phyloP scores from a whole-genome alignment of 2,113 vertebrate species.

The Trichomycterus rosablanca region DNA sequence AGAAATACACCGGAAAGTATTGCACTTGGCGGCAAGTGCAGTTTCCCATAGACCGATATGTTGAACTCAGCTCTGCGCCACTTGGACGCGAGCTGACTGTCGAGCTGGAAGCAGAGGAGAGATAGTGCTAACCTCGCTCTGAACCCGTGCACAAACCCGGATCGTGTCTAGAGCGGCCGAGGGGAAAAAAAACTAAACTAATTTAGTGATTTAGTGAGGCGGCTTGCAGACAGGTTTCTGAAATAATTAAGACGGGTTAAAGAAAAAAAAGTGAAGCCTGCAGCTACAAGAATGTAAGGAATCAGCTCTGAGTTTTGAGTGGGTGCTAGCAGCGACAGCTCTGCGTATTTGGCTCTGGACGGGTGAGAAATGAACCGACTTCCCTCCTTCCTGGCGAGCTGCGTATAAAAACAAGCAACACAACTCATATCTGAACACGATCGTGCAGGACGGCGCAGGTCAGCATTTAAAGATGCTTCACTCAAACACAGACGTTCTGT shows the following conservation, averaged over 20 bases:
- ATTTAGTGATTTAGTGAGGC: conserved; percentile 62
- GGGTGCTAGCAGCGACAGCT: no score
- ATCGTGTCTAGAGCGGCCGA: conserved; percentile 53
- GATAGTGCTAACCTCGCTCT: conserved; percentile 66
- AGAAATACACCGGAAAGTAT: conserved; percentile 73
- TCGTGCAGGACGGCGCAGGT: no score
- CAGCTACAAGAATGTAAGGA: no score
- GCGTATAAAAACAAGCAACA: no score
- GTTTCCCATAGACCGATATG: conserved; percentile 68
- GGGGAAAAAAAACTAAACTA: conserved; percentile 62
- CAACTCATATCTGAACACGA: no score
- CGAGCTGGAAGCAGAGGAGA: conserved; percentile 62
- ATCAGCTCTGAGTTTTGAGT: no score
- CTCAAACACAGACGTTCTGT: no score
- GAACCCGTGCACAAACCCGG: conserved; percentile 67
- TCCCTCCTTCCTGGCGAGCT: no score
- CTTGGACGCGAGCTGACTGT: conserved; percentile 66
- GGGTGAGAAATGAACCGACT: no score
- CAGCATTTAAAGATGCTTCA: no score
- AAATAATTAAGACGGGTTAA: conserved; percentile 10
- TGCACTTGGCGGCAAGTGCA: conserved; percentile 66
- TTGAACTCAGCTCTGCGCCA: conserved; percentile 63
- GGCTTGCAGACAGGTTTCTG: conserved; percentile 54
- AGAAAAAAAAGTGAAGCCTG: conserved; percentile 28
- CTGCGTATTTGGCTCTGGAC: no score